Conservation (phyloP, 2,113 vertebrate genomes). For the Agapornis roseicollis region DNA sequence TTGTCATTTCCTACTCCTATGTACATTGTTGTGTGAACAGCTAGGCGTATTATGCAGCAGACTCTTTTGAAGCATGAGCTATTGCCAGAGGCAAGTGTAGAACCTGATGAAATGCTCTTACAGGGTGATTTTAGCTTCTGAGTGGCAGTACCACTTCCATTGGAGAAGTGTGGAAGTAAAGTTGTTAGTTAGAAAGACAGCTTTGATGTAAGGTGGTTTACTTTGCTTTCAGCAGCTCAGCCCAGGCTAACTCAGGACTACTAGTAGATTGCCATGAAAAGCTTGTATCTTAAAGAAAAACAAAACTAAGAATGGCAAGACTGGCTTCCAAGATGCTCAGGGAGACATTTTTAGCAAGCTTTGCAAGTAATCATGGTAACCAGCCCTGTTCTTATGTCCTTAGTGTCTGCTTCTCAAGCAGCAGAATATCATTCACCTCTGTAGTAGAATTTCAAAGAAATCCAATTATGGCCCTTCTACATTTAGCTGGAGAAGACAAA, state of each 20-base stretch:
- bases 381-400: neutral
- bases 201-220: conserved; percentile 16
- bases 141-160: neutral
- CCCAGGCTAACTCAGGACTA: neutral
- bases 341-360: neutral
- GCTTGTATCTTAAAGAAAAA: neutral
- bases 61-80: neutral
- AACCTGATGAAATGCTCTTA: neutral
- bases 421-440: neutral
- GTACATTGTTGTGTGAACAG: neutral
- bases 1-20: neutral
- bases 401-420: neutral
- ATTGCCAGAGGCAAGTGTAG: neutral
- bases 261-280: neutral
- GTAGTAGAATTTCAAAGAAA: neutral
- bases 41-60: neutral
- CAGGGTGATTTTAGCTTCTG: neutral
- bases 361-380: neutral
- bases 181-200: neutral
- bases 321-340: neutral
- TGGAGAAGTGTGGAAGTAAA: neutral
- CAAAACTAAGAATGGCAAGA: neutral
- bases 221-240: conserved; percentile 20
- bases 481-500: neutral
- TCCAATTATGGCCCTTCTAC: neutral